Evolutionary conservation across 2,797 vertebrate genomes (phyloP).

Genomic region (Naso thynnoides): DNA sequence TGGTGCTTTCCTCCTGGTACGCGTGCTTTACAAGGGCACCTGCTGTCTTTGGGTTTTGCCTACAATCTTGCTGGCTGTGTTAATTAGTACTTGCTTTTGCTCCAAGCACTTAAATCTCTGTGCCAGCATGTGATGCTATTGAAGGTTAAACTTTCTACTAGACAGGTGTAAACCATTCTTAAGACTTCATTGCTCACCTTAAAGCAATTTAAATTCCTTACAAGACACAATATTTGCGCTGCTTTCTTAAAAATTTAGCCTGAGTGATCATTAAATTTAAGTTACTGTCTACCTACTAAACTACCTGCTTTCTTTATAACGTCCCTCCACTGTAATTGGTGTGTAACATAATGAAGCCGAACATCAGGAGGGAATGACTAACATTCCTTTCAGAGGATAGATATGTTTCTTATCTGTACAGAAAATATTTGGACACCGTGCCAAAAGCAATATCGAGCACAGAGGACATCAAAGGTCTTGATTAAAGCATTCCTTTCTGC

Average conservation of each 20-base stretch:
- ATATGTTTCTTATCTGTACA: slow-evolving; percentile 77
- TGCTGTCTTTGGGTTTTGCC: too few relatives aligned
- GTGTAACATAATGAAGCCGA: slow-evolving; percentile 10
- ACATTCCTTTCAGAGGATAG: slow-evolving; percentile 68
- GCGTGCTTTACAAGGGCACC: too few relatives aligned
- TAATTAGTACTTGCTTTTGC: too few relatives aligned
- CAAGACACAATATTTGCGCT: not conserved
- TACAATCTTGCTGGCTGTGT: too few relatives aligned
- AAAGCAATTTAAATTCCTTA: too few relatives aligned
- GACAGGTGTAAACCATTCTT: too few relatives aligned
- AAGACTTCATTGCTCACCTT: too few relatives aligned
- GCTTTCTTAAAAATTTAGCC: too few relatives aligned
- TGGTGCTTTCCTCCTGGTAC: too few relatives aligned
- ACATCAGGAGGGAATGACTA: slow-evolving; percentile 53
- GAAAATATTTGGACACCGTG: slow-evolving; percentile 71
- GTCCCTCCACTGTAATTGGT: not conserved
- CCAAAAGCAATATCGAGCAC: slow-evolving; percentile 78
- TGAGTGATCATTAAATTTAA: not conserved
- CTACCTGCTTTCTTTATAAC: not conserved
- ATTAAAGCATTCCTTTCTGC: slow-evolving; percentile 84
- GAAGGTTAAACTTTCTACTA: not conserved
- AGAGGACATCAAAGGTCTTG: slow-evolving; percentile 78
- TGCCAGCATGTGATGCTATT: not conserved
- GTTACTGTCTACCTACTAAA: not conserved
- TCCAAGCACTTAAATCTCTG: too few relatives aligned